These are phyloP conservation scores for Rhombomys opimus DNA, from an alignment of 2,113 vertebrate species.

Conservation along the genomic window DNA sequence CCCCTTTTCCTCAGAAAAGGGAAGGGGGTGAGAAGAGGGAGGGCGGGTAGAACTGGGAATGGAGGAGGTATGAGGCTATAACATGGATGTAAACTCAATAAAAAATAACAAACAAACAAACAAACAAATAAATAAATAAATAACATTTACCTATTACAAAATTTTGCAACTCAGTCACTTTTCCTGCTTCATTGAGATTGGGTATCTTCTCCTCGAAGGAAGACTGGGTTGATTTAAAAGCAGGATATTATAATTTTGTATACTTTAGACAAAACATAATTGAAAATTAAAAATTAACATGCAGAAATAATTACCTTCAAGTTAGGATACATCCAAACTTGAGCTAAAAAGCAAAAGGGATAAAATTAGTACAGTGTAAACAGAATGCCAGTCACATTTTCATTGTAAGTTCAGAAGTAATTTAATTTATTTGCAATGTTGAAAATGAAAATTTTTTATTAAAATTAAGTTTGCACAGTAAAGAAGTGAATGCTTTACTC, in stretches of 20 bases:
- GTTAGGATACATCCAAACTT: not conserved
- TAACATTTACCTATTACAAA: not conserved
- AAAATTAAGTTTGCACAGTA: not conserved
- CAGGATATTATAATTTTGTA: not conserved
- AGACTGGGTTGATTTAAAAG: not conserved
- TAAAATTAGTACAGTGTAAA: not conserved
- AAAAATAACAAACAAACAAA: too few species aligned
- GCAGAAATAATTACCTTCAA: not conserved
- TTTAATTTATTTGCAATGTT: not conserved
- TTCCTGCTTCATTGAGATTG: not conserved
- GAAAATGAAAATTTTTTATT: not conserved
- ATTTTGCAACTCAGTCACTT: accelerated
- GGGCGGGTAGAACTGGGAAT: too few species aligned
- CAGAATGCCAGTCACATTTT: not conserved
- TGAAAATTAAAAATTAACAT: not conserved
- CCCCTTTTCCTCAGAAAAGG: too few species aligned
- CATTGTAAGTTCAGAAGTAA: not conserved
- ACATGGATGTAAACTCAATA: too few species aligned
- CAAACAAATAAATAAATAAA: too few species aligned
- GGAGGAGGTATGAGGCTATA: too few species aligned
- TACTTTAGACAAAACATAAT: not conserved
- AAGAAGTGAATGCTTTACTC: not conserved
- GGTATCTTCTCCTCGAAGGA: not conserved
- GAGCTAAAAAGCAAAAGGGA: not conserved
- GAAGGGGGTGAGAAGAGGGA: too few species aligned